A percentile compares a stretch with the other conserved stretches of the same genome.
Evolutionary conservation across 2,888 invertebrate species (phyloP).

Genomic region (Aphelenchoides bicaudatus): DNA sequence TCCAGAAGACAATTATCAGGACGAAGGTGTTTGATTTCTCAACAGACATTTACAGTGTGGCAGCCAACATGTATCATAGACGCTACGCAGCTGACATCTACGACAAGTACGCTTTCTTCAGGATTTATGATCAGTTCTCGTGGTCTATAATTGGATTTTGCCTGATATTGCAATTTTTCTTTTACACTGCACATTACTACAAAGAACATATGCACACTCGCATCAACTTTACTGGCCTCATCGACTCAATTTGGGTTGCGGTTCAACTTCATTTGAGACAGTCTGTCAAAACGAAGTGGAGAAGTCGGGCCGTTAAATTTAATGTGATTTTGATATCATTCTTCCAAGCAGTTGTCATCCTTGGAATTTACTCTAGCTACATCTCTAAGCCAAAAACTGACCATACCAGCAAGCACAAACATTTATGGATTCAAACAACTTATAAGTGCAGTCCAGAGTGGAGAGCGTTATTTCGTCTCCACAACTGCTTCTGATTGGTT

Average conservation of each 20-base stretch:
- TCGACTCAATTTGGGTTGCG: constrained; percentile 1
- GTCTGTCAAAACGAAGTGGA: constrained; percentile 1
- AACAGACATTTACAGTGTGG: constrained; percentile 1
- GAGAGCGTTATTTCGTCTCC: constrained; percentile 6
- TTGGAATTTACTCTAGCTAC: neutral
- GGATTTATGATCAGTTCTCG: too few species aligned
- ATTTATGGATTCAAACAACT: constrained; percentile 4
- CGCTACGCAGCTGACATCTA: too few species aligned
- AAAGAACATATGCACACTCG: too few species aligned
- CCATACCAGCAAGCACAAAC: neutral
- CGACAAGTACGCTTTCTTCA: too few species aligned
- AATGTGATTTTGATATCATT: neutral
- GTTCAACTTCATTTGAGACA: constrained; percentile 7
- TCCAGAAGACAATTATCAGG: constrained; percentile 2
- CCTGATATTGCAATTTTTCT: neutral
- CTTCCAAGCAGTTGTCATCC: constrained; percentile 1
- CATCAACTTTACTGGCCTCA: too few species aligned
- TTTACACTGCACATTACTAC: constrained; percentile 4
- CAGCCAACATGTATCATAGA: too few species aligned
- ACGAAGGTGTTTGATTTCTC: neutral
- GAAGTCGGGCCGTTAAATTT: neutral
- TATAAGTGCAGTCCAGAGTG: constrained; percentile 1
- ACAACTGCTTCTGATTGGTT: constrained; percentile 12
- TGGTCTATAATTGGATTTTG: neutral
- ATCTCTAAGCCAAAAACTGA: neutral